phyloP scores from a whole-genome alignment of 2,113 vertebrate species.

The Archilochus colubris region DNA sequence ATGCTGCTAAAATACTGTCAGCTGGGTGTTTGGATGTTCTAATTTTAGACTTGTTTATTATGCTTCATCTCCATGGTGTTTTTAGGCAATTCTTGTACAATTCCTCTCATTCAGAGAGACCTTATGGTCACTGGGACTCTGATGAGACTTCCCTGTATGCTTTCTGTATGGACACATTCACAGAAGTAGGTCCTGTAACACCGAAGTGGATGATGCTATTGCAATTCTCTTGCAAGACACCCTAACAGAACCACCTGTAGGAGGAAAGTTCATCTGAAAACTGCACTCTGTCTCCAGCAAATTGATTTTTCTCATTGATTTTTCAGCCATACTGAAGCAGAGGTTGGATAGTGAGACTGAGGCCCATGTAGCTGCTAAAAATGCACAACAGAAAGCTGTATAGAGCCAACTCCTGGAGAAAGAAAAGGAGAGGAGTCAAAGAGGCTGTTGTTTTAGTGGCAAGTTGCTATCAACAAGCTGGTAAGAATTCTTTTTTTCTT shows the following conservation, averaged over 20 bases:
- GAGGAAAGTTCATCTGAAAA: background rate
- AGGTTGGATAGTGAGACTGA: background rate
- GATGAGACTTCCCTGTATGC: background rate
- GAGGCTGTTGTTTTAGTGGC: background rate
- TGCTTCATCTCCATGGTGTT: slow-evolving; percentile 49
- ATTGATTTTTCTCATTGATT: background rate
- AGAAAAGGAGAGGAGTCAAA: background rate
- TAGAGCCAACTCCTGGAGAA: background rate
- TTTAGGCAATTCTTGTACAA: slow-evolving; percentile 38
- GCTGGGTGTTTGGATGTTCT: slow-evolving; percentile 31
- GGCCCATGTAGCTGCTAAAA: background rate
- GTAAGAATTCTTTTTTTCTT: slow-evolving; percentile 11
- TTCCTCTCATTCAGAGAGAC: background rate
- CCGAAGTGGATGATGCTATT: background rate
- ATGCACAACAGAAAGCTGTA: background rate
- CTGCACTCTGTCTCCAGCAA: background rate
- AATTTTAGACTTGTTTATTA: slow-evolving; percentile 61
- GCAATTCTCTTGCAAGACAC: background rate
- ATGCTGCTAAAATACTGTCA: slow-evolving; percentile 48
- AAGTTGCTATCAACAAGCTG: slow-evolving; percentile 22
- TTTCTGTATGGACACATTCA: background rate
- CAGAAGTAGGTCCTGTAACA: background rate
- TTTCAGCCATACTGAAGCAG: background rate
- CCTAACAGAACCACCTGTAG: background rate
- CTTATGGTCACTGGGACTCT: background rate